phyloP scores from a whole-genome alignment of 2,888 invertebrate species.

The Drosophila subquinaria region DNA sequence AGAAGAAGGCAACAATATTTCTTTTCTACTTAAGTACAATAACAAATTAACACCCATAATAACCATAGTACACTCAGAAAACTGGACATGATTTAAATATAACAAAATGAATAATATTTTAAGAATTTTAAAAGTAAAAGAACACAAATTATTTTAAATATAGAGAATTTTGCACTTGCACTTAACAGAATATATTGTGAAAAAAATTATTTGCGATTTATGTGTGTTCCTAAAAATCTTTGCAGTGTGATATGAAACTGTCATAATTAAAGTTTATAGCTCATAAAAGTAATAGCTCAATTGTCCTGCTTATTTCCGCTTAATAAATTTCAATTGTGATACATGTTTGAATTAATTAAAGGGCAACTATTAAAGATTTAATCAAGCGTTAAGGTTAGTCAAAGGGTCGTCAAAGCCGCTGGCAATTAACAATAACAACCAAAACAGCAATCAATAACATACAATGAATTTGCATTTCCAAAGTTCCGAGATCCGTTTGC shows the following conservation, averaged over 20 bases:
- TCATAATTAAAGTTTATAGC: conserved; percentile 10
- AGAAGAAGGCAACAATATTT: too few species aligned
- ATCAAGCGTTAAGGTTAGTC: conserved; percentile 62
- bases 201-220: too few species aligned
- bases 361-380: conserved; percentile 51
- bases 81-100: too few species aligned
- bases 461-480: conserved; percentile 70
- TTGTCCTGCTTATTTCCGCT: conserved; percentile 44
- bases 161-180: too few species aligned
- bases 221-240: neutral
- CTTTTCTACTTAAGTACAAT: too few species aligned
- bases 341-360: conserved; percentile 24
- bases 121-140: too few species aligned
- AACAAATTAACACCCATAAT: too few species aligned
- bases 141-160: too few species aligned
- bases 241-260: neutral
- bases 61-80: too few species aligned
- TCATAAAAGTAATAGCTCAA: conserved; percentile 1
- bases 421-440: conserved; percentile 27
- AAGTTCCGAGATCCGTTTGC: conserved; percentile 43
- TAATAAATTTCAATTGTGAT: conserved; percentile 59
- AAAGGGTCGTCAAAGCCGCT: conserved; percentile 27
- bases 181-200: too few species aligned
- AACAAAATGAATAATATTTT: too few species aligned
- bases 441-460: conserved; percentile 32